Percentiles rank a stretch among this genome's conserved stretches.
phyloP scores from a whole-genome alignment of 2,797 vertebrate species.

The Phoebastria nigripes region DNA sequence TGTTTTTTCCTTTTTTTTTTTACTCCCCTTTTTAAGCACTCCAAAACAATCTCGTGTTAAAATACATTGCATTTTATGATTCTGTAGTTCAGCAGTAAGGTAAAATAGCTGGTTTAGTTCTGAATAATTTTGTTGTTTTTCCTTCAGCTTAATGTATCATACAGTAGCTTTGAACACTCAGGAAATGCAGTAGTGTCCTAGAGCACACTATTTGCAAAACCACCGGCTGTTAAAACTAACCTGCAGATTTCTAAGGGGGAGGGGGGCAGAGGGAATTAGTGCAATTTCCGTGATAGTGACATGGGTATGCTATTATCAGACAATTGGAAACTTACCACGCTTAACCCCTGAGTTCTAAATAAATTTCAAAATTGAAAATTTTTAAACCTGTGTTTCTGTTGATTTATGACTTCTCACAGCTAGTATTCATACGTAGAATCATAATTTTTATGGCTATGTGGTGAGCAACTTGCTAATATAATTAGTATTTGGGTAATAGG shows the following conservation, averaged over 20 bases:
- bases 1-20: no score
- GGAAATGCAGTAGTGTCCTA: conserved; percentile 43
- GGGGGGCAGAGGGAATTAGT: conserved; percentile 12
- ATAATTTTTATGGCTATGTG: not conserved
- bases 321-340: conserved; percentile 36
- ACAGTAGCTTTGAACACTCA: conserved; percentile 56
- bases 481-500: not conserved
- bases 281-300: conserved; percentile 26
- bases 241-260: conserved; percentile 19
- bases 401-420: conserved; percentile 14
- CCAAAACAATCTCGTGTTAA: not conserved
- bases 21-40: not conserved
- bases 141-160: conserved; percentile 10
- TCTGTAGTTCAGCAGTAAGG: not conserved
- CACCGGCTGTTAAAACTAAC: conserved; percentile 31
- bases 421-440: not conserved
- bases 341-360: conserved; percentile 54
- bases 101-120: conserved; percentile 3
- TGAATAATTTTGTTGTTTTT: conserved; percentile 14
- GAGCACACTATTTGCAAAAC: conserved; percentile 37
- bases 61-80: not conserved
- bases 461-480: not conserved
- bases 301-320: conserved; percentile 39
- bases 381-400: conserved; percentile 58
- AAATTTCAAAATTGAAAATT: conserved; percentile 62